Conservation (phyloP, 2,113 vertebrate genomes). For the Trochalopteron elliotii region DNA sequence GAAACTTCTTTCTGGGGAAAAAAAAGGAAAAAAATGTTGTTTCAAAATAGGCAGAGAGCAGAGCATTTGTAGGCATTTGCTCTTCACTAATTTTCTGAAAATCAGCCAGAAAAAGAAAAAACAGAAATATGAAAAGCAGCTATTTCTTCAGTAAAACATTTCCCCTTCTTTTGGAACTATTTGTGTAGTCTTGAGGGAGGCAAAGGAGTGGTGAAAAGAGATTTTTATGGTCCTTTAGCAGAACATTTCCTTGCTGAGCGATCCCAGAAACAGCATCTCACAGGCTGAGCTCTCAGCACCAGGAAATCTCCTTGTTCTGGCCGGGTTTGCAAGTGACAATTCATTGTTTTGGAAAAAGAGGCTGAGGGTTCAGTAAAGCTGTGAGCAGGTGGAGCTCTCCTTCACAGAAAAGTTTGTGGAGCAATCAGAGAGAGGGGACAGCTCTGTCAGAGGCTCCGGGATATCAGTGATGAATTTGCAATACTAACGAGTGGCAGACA, state of each 20-base stretch:
- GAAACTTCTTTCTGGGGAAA: not conserved
- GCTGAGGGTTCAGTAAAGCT: not conserved
- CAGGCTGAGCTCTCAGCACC: not conserved
- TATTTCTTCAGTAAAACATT: constrained; percentile 3
- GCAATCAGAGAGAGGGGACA: not conserved
- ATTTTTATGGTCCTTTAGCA: not conserved
- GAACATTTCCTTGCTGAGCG: not conserved
- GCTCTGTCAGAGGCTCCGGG: too few species aligned
- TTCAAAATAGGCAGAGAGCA: not conserved
- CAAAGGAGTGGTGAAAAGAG: not conserved
- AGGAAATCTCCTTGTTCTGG: not conserved
- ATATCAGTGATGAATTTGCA: not conserved
- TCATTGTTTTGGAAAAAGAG: not conserved
- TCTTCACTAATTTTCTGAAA: constrained; percentile 6
- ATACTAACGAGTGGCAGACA: not conserved
- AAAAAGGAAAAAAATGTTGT: not conserved
- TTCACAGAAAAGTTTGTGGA: not conserved
- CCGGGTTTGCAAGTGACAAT: not conserved
- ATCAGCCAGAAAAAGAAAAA: not conserved
- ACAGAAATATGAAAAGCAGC: not conserved
- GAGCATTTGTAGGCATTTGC: not conserved
- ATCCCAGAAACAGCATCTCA: not conserved
- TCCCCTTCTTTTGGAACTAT: not conserved
- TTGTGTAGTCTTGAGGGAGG: not conserved
- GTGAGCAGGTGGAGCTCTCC: not conserved